These are phyloP conservation scores for Xylota segnis DNA, from an alignment of 2,888 invertebrate species.

Conservation along the genomic window DNA sequence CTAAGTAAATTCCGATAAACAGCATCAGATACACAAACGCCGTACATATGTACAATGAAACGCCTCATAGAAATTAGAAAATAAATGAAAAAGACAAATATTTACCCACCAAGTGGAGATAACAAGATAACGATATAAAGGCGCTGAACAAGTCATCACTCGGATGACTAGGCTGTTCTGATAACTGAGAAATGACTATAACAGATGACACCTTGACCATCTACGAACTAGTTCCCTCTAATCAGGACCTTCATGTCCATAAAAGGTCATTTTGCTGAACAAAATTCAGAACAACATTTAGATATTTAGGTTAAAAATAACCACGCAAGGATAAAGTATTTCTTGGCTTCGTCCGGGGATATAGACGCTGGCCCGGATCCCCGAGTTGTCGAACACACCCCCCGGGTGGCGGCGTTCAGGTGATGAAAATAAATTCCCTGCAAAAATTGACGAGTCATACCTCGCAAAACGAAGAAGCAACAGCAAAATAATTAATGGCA, in stretches of 20 bases:
- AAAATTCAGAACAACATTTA: too few species aligned
- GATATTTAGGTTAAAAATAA: not conserved
- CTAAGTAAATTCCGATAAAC: not conserved
- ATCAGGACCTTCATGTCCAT: not conserved
- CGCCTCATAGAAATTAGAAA: slow-evolving; percentile 1
- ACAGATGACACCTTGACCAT: not conserved
- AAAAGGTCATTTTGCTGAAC: not conserved
- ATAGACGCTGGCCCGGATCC: not conserved
- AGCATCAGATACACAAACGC: not conserved
- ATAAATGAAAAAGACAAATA: not conserved
- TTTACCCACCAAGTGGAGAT: not conserved
- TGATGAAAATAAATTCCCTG: slow-evolving; percentile 71
- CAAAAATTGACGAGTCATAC: slow-evolving; percentile 70
- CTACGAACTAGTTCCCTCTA: not conserved
- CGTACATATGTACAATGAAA: not conserved
- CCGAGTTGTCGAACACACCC: slow-evolving; percentile 1
- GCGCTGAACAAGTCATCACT: not conserved
- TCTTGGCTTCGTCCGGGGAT: not conserved
- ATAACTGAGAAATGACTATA: not conserved
- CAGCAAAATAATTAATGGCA: slow-evolving; percentile 62
- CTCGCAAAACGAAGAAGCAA: slow-evolving; percentile 37
- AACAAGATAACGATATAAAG: slow-evolving; percentile 1
- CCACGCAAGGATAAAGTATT: not conserved
- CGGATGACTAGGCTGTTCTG: not conserved
- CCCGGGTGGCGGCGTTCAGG: slow-evolving; percentile 8